These are phyloP conservation scores for Grantiella picta DNA, from an alignment of 2,113 vertebrate genomes.

Conservation along the genomic window DNA sequence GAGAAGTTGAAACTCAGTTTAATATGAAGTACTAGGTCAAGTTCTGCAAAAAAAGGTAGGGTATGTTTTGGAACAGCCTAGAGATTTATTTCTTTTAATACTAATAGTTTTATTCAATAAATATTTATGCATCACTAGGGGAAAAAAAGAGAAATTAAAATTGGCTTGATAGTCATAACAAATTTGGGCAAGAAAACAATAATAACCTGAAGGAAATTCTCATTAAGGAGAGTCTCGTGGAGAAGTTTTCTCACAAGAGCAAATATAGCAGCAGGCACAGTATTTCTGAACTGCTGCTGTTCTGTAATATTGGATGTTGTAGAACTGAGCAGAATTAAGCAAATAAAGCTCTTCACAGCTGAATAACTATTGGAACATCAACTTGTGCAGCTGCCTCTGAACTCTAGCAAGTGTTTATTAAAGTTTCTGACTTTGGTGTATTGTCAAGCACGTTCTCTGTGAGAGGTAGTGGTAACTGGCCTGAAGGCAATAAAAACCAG, in stretches of 20 bases:
- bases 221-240: background rate
- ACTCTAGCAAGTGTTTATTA: background rate
- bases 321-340: background rate
- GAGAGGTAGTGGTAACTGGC: background rate
- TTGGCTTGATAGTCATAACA: background rate
- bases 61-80: background rate
- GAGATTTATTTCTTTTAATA: background rate
- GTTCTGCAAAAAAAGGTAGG: background rate
- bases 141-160: background rate
- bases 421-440: background rate
- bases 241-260: background rate
- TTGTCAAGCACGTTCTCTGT: background rate
- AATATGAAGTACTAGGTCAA: background rate
- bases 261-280: background rate
- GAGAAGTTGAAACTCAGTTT: background rate
- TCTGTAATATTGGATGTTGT: background rate
- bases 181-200: background rate
- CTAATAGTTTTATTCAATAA: background rate
- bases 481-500: background rate
- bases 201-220: background rate
- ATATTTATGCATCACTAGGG: background rate
- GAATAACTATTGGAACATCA: background rate
- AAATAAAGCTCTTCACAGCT: background rate
- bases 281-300: background rate
- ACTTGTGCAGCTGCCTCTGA: background rate